Conservation (phyloP, 2,888 invertebrate species). For the Leptopilina syphax region DNA sequence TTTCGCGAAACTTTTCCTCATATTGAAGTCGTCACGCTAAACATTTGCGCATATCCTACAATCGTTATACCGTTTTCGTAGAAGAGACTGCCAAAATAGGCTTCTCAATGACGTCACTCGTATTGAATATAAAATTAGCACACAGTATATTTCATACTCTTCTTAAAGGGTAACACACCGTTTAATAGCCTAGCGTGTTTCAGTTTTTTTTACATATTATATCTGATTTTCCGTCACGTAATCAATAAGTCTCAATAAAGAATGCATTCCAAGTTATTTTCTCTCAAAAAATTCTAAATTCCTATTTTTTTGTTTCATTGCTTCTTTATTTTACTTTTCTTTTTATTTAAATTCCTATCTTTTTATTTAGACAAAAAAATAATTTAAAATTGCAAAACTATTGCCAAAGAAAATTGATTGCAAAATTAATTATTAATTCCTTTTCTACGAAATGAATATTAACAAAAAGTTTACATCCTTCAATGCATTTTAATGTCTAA, state of each 20-base stretch:
- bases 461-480: background rate
- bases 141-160: conserved; percentile 11
- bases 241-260: background rate
- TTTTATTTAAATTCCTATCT: no score
- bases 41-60: conserved; percentile 31
- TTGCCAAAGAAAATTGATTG: background rate
- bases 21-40: conserved; percentile 21
- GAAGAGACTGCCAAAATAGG: conserved; percentile 32
- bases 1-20: conserved; percentile 17
- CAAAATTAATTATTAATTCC: conserved; percentile 3
- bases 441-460: background rate
- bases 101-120: conserved; percentile 33
- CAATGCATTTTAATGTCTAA: background rate
- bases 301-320: background rate
- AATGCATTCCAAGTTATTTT: background rate
- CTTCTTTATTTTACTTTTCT: no score
- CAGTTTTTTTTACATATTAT: background rate
- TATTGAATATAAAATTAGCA: conserved; percentile 32
- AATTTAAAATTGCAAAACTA: background rate
- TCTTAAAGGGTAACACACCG: conserved; percentile 17
- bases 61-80: conserved; percentile 20
- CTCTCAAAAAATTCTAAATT: background rate
- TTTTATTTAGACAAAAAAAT: background rate
- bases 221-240: background rate
- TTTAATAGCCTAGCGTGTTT: background rate